Conservation (phyloP, 2,888 invertebrate species). For the Nephrotoma appendiculata region DNA sequence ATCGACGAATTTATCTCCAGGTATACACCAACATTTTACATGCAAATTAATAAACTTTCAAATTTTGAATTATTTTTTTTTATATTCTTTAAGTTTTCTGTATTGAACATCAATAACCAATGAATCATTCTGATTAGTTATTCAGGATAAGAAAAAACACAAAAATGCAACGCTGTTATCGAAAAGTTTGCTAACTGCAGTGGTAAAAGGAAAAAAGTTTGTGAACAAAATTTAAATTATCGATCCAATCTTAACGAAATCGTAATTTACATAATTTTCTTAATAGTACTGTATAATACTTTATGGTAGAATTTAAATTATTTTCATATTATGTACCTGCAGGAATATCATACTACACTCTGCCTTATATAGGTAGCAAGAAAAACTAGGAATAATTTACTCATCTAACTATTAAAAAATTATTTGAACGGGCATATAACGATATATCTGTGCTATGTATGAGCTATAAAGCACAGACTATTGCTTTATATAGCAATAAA, state of each 20-base stretch:
- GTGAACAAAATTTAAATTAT: background rate
- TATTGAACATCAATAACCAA: background rate
- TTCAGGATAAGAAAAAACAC: background rate
- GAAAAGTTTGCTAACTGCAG: background rate
- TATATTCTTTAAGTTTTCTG: background rate
- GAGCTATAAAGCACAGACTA: background rate
- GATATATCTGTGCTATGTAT: background rate
- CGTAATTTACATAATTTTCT: no score
- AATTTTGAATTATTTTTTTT: background rate
- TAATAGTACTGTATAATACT: no score
- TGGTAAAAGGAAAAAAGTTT: background rate
- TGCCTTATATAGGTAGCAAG: background rate
- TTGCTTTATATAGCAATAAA: background rate
- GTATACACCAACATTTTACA: background rate
- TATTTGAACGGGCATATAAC: background rate
- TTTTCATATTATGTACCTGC: no score
- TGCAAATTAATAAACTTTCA: background rate
- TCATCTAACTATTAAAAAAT: background rate
- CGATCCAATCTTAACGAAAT: no score
- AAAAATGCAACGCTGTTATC: background rate
- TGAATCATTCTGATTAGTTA: background rate
- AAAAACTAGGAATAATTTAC: background rate
- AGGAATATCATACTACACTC: no score
- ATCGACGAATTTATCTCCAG: background rate
- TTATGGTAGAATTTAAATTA: no score